phyloP scores from a whole-genome alignment of 2,113 vertebrate species.

The Myrmecophaga tridactyla region DNA sequence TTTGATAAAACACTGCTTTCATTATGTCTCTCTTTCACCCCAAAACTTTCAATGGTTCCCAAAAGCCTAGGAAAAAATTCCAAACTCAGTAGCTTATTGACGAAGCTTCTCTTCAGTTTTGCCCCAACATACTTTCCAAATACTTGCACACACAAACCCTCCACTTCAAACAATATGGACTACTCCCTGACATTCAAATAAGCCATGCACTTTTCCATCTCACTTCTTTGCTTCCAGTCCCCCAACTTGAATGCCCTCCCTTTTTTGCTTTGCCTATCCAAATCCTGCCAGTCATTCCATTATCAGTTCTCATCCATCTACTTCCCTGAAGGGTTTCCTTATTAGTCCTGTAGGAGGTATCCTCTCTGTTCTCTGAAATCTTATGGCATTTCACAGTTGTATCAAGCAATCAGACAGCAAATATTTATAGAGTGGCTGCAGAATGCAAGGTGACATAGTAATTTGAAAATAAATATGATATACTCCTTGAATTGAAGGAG shows the following conservation, averaged over 20 bases:
- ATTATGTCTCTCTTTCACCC: neutral
- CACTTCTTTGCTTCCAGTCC: neutral
- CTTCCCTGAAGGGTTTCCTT: neutral
- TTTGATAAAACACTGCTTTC: neutral
- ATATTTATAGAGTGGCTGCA: constrained; percentile 19
- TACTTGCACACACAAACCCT: neutral
- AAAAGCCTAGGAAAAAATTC: neutral
- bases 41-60: neutral
- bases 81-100: neutral
- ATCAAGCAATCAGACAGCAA: neutral
- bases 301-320: neutral
- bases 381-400: neutral
- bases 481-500: neutral
- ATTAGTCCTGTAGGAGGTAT: neutral
- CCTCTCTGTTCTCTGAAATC: neutral
- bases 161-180: constrained; percentile 17
- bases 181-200: neutral
- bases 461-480: constrained; percentile 39
- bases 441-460: neutral
- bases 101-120: neutral
- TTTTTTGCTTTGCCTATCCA: neutral
- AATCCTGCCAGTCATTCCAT: neutral
- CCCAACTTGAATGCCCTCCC: neutral
- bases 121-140: neutral
- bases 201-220: neutral